These are phyloP conservation scores for Phengaris arion DNA, from an alignment of 2,888 invertebrate genomes.

Conservation along the genomic window DNA sequence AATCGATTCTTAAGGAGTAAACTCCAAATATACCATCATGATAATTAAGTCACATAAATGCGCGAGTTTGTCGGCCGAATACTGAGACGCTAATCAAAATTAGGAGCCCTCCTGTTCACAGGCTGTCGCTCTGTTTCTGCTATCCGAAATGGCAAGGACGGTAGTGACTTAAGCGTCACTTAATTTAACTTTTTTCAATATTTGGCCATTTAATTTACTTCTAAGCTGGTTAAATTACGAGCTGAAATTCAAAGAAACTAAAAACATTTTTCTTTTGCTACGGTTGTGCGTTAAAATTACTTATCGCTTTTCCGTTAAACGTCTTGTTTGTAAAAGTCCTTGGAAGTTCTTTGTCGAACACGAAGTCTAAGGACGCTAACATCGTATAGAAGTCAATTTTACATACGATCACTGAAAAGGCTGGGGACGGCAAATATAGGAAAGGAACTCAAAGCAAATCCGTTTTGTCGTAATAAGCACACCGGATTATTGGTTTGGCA, in stretches of 20 bases:
- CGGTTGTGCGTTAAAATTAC: not conserved
- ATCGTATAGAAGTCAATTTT: constrained; percentile 7
- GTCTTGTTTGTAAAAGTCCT: not conserved
- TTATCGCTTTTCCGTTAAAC: constrained; percentile 3
- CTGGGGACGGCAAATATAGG: not conserved
- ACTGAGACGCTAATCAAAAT: no score
- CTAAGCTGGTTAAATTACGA: not conserved
- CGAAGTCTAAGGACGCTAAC: constrained; percentile 6
- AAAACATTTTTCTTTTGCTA: not conserved
- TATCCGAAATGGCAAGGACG: no score
- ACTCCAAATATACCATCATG: no score
- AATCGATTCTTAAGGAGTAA: no score
- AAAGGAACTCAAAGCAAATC: constrained; percentile 25
- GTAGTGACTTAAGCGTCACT: no score
- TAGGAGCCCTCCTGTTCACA: no score
- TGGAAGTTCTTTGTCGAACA: not conserved
- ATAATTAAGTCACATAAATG: no score
- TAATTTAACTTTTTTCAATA: no score
- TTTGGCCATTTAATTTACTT: no score
- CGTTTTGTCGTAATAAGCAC: constrained; percentile 10
- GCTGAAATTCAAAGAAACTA: not conserved
- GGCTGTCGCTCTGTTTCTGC: no score
- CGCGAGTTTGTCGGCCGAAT: no score
- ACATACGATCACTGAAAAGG: constrained; percentile 26
- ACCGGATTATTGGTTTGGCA: not conserved